Evolutionary conservation across 2,113 vertebrate genomes (phyloP), one percentile per base, ranked within the genome.

Genomic region (Sterrhoptilus dennistouni): DNA sequence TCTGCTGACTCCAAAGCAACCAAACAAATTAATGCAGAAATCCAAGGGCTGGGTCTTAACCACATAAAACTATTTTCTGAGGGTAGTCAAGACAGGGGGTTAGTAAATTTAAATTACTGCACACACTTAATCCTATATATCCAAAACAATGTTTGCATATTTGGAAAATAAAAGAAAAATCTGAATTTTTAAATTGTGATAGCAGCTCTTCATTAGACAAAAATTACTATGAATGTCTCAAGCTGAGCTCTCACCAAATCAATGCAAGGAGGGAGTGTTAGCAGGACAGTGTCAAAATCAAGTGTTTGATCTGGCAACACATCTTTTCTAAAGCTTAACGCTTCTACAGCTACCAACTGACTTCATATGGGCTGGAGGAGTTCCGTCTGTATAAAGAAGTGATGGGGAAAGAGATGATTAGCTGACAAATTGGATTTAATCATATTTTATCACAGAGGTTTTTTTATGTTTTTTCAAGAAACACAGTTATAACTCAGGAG

Each of bases 1-100:
- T 47, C 40, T 68, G 36, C 66, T 90, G 47, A 53, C 31, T 74
- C 40, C n/a, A 50, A 12, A 40, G 29, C 12, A 93, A 78, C 56
- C 14, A 72, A 83, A 76, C 7, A 53, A 75, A 89, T 47, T 16
- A 60, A 61, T 50, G 38, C 19, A 74, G 31, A 92, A 90, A 93
- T 65, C 24, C 52, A 81, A 40, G 20, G 6, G 5, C n/a, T 2
- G 3, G 9, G 11, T 50, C 54, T 81, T 54, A 70, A 38, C 25
- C 23, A 61, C 33, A 27, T 28, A 63, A 65, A 83, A 65, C 2
- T 4, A 15, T 72, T 60, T 79, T 61, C 24, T 5, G 9, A 33
- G 5, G 4, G 6, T 59, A 52, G 2, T 71, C 49, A 56, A 40
- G 25, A 35, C 2, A 16, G 9, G 2, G 4, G 2, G 7, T 31